Percentiles rank a stretch among this genome's conserved stretches.
Conservation (phyloP, 2,888 invertebrate genomes). For the Aplocera efformata region DNA sequence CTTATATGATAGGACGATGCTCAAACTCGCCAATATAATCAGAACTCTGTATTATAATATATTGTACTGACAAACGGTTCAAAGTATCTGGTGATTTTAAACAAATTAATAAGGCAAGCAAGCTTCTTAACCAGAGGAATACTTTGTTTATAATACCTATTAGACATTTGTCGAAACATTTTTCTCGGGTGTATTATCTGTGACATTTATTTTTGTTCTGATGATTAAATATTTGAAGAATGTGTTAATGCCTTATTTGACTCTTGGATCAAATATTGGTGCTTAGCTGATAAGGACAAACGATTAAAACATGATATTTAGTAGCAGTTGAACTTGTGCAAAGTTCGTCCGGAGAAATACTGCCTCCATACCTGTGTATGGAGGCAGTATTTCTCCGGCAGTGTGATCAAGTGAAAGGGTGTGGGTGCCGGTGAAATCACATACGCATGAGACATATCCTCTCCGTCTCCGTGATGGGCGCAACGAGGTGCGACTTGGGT, state of each 20-base stretch:
- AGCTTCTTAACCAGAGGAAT: constrained; percentile 78
- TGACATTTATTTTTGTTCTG: constrained; percentile 48
- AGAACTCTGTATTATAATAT: constrained; percentile 31
- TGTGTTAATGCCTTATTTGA: constrained; percentile 49
- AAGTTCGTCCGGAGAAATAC: too few species aligned
- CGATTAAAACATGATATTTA: background rate
- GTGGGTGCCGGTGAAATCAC: too few species aligned
- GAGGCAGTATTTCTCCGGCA: too few species aligned
- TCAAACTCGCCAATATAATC: constrained; percentile 45
- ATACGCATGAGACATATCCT: too few species aligned
- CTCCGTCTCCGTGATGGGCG: too few species aligned
- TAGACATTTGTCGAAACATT: constrained; percentile 77
- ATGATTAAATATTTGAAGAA: constrained; percentile 58
- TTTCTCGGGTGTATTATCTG: constrained; percentile 62
- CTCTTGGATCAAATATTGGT: constrained; percentile 49
- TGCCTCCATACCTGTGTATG: too few species aligned
- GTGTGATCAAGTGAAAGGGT: too few species aligned
- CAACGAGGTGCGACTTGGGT: too few species aligned
- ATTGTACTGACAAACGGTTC: constrained; percentile 22
- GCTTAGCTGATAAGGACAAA: constrained; percentile 46
- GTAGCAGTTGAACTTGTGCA: too few species aligned
- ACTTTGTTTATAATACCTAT: constrained; percentile 76
- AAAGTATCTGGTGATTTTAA: constrained; percentile 40
- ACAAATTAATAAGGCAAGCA: constrained; percentile 74
- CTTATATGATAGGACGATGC: constrained; percentile 56